Percentiles rank a stretch among this genome's conserved stretches.
phyloP scores from a whole-genome alignment of 2,888 invertebrate genomes.

The Drosophila mayaguana region DNA sequence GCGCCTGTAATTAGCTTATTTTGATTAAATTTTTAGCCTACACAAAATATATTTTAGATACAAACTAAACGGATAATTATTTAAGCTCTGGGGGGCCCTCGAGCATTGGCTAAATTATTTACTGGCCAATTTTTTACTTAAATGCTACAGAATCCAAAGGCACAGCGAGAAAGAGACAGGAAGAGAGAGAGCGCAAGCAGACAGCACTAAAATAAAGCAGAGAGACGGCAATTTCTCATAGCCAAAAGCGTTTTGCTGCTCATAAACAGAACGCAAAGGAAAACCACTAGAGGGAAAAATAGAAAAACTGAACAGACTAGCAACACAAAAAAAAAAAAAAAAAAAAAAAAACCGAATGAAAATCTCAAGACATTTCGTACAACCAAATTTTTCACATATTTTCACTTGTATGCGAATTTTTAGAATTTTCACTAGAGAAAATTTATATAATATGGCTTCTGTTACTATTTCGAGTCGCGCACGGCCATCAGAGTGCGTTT shows the following conservation, averaged over 20 bases:
- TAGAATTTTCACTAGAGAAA: constrained; percentile 79
- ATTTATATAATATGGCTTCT: constrained; percentile 81
- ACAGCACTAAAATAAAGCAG: constrained; percentile 52
- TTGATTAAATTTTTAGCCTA: neutral
- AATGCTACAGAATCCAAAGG: constrained; percentile 36
- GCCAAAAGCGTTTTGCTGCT: constrained; percentile 53
- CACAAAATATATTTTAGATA: constrained; percentile 2
- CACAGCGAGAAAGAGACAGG: constrained; percentile 2
- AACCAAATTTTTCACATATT: constrained; percentile 82
- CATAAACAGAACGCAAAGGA: constrained; percentile 73
- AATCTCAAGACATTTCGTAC: constrained; percentile 79
- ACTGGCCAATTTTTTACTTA: constrained; percentile 52
- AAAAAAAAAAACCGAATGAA: constrained; percentile 67
- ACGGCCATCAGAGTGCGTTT: constrained; percentile 44
- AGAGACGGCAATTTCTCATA: constrained; percentile 58
- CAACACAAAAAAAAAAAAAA: constrained; percentile 33
- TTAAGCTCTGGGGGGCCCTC: constrained; percentile 9
- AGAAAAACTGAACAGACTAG: constrained; percentile 44
- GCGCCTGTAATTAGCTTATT: neutral
- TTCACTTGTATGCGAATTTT: constrained; percentile 82
- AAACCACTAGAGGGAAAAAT: constrained; percentile 46
- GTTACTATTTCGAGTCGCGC: constrained; percentile 79
- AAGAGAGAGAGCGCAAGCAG: constrained; percentile 6
- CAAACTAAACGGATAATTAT: constrained; percentile 11
- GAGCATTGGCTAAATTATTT: constrained; percentile 21